Base-by-base conservation (phyloP, 1,140 invertebrate genomes). In the Drosophila truncata region DNA sequence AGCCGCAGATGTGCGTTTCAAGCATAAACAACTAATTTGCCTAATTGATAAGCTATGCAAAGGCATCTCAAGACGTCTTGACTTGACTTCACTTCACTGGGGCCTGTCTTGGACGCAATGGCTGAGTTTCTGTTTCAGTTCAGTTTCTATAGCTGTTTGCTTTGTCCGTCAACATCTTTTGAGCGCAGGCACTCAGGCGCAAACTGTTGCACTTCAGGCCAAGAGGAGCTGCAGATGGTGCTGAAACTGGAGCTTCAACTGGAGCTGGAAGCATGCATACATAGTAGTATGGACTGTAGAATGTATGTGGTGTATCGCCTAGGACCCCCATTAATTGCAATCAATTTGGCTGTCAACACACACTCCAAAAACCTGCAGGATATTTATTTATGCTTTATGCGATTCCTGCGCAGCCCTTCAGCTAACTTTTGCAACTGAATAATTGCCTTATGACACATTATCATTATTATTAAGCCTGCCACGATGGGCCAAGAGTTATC, bases 381-480 rank as follows among this genome's bases (percentile, higher is more conserved):
- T 90, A 90, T 90, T 90, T 90, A 90, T 90, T 90, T 90, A 90
- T 90, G 70, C 55, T 90, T 90, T 79, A 90, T 90, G 75, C 55
- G 35, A 42, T 54, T 54, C 35, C 35, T 31, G 57, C 39, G 73
- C 39, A 66, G 39, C 69, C 69, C 69, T 72, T 72, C 69, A 60
- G 60, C 70, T 69, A 52, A 63, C 80, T 83, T 84, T 78, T 85
- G 85, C 85, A 88, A 90, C 85, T 90, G 85, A 90, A 90, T 90
- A 90, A 90, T 90, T 90, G 77, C 86, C 85, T 90, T 90, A 90
- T 90, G 85, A 90, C 85, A 90, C 85, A 90, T 90, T 90, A 90
- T 90, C 85, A 90, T 90, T 90, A 90, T 90, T 84, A 88, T 90
- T 85, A 85, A 52, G 65, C 20, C 57, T 71, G 61, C 37, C 52